phyloP scores from a whole-genome alignment of 2,888 invertebrate genomes.

The Philhelius pedissequus region DNA sequence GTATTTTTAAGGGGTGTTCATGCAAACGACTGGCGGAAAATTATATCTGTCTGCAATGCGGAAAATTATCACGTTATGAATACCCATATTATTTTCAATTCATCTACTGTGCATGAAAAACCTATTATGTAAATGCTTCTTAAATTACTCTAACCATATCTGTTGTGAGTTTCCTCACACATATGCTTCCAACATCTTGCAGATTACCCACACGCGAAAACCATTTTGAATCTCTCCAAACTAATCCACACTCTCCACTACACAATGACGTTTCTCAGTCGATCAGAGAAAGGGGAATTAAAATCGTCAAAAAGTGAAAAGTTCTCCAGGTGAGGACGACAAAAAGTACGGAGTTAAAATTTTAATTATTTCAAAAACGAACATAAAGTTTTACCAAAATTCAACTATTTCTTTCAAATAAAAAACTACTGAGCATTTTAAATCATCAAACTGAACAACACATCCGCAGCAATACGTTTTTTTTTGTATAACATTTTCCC shows the following conservation, averaged over 20 bases:
- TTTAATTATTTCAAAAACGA: conserved; percentile 34
- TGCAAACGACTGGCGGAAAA: no score
- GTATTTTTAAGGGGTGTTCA: no score
- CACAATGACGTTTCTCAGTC: conserved; percentile 63
- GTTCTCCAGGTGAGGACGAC: conserved; percentile 64
- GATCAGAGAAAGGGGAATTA: conserved; percentile 47
- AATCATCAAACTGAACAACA: neutral
- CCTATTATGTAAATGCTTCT: no score
- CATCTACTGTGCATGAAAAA: no score
- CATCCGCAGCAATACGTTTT: conserved; percentile 15
- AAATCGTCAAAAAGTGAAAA: conserved; percentile 61
- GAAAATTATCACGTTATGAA: no score
- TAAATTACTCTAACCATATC: no score
- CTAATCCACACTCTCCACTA: conserved; percentile 31
- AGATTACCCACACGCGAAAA: neutral
- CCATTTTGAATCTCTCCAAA: neutral
- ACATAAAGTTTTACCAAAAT: neutral
- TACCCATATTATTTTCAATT: no score
- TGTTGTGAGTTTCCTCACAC: neutral
- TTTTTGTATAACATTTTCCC: conserved; percentile 34
- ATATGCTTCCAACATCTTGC: neutral
- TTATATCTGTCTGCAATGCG: no score
- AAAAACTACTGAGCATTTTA: neutral
- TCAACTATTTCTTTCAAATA: neutral
- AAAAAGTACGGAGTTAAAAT: conserved; percentile 34